Percentiles rank a stretch among this genome's conserved stretches.
Evolutionary conservation across 2,797 vertebrate species (phyloP).

Genomic region (Prunella strophiata): DNA sequence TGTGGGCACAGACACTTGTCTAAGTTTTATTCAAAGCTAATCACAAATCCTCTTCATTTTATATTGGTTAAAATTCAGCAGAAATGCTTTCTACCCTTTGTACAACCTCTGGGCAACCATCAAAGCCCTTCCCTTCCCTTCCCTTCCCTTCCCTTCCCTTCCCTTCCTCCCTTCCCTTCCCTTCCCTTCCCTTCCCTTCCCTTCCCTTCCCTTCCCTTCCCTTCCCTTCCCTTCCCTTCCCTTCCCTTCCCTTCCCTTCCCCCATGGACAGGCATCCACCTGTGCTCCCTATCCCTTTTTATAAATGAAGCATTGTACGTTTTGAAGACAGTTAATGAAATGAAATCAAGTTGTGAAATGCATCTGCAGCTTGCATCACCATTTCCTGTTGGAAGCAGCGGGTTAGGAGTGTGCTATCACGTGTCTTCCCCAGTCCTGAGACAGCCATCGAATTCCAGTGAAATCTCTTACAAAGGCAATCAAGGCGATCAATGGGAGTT

Average conservation of each 20-base stretch:
- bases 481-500: neutral
- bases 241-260: neutral
- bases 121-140: neutral
- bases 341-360: neutral
- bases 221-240: neutral
- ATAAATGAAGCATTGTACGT: neutral
- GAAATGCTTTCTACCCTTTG: neutral
- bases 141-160: too few species aligned
- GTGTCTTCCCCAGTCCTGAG: neutral
- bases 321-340: conserved; percentile 4
- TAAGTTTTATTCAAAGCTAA: neutral
- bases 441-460: conserved; percentile 22
- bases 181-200: neutral
- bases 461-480: conserved; percentile 32
- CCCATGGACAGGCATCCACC: neutral
- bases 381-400: neutral
- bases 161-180: neutral
- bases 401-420: neutral
- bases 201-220: neutral
- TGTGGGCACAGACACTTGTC: neutral
- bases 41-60: neutral
- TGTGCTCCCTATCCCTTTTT: neutral
- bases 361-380: neutral
- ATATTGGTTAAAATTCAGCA: neutral
- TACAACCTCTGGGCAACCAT: neutral